Percentiles rank a stretch among this genome's conserved stretches.
Evolutionary conservation across 1,140 invertebrate species (phyloP).

Genomic region (Ceratina australensis): DNA sequence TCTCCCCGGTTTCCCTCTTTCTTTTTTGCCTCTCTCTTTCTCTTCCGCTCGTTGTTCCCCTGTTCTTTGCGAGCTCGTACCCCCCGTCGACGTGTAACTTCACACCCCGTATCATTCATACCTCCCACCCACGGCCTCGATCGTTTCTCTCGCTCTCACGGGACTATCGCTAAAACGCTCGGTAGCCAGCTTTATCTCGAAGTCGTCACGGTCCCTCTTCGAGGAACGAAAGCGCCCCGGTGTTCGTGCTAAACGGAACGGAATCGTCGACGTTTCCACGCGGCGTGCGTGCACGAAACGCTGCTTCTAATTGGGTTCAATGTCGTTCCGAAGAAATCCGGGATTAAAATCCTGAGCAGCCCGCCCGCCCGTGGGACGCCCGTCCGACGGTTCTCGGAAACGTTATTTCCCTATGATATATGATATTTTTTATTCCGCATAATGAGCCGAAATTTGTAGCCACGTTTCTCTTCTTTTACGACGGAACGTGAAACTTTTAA

Average conservation of each 20-base stretch:
- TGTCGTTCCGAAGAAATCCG: conserved; percentile 34
- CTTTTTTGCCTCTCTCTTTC: neutral
- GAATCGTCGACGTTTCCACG: neutral
- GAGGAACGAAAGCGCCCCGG: conserved; percentile 8
- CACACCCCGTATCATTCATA: conserved; percentile 54
- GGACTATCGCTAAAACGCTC: conserved; percentile 46
- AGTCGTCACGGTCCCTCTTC: conserved; percentile 22
- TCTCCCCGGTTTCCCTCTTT: neutral
- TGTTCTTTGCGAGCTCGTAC: conserved; percentile 19
- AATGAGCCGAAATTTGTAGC: neutral
- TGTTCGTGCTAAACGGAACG: conserved; percentile 17
- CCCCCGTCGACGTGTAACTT: conserved; percentile 54
- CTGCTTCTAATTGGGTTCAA: conserved; percentile 40
- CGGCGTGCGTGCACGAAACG: conserved; percentile 8
- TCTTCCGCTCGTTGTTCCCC: neutral
- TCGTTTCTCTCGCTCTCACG: conserved; percentile 39
- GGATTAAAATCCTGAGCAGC: neutral
- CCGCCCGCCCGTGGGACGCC: neutral
- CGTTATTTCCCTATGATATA: too few species aligned
- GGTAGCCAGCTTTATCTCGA: conserved; percentile 28
- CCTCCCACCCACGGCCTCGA: conserved; percentile 22
- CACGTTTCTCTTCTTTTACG: neutral
- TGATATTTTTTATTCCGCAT: neutral
- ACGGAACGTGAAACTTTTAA: neutral
- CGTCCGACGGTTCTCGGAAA: neutral